phyloP scores from a whole-genome alignment of 2,113 vertebrate species.

The Gobiocypris rarus region DNA sequence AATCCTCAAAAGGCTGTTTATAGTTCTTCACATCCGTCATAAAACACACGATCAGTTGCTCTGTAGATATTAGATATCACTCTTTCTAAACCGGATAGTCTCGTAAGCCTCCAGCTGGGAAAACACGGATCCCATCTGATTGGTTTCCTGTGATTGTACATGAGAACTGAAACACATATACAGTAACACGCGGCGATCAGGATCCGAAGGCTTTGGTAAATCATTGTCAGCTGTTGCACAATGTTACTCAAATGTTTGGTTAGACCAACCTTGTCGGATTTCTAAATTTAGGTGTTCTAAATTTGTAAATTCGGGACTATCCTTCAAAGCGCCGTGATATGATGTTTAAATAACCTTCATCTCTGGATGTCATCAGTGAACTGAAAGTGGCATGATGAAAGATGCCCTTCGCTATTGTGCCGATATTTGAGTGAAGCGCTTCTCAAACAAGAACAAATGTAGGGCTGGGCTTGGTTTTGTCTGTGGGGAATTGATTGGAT shows the following conservation, averaged over 20 bases:
- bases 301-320: neutral
- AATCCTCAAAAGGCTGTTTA: neutral
- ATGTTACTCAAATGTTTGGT: neutral
- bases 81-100: neutral
- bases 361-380: too few species aligned
- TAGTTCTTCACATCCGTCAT: too few species aligned
- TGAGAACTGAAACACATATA: neutral
- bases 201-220: neutral
- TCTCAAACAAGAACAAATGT: too few species aligned
- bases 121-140: neutral
- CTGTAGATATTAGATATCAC: neutral
- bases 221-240: neutral
- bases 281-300: conserved; percentile 10
- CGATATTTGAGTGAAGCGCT: too few species aligned
- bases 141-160: neutral
- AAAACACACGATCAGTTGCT: neutral
- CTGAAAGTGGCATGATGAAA: too few species aligned
- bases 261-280: neutral
- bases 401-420: too few species aligned
- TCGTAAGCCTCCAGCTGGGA: neutral
- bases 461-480: too few species aligned
- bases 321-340: neutral
- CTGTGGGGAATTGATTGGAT: too few species aligned
- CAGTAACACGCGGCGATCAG: neutral
- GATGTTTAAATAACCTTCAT: too few species aligned